Evolutionary conservation across 2,797 vertebrate species (phyloP), one percentile per base, ranked within the genome.

Genomic region (Typhlichthys subterraneus): DNA sequence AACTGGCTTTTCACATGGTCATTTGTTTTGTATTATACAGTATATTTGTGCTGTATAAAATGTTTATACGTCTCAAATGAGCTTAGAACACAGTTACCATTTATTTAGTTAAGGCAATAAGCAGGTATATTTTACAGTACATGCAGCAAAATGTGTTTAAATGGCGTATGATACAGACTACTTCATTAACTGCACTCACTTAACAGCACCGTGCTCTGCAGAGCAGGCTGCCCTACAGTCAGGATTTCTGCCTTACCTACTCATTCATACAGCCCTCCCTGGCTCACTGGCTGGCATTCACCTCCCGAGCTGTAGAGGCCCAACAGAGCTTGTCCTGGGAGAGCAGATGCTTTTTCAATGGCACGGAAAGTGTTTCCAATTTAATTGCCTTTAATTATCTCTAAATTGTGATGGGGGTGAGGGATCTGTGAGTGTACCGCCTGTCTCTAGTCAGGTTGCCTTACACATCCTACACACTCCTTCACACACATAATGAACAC

Each of bases 381-480:
- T 84, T 85, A 81, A 85, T 83, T 79, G 80, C 70, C 76, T 85
- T 80, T 82, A 88, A 87, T 89, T 86, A 87, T 83, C 74, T 84
- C 76, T 58, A 80, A 76, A 86, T 82, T 79, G 72, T 65, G 68
- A 67, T 61, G 61, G 23, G 70, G 70, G 31, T 57, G 60, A 71
- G 62, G 60, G 67, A 75, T 70, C n/a, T 23, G 17, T 59, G 59
- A 17, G 38, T 71, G 54, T 52, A 13, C 38, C 45, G 4, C 31
- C 58, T 23, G 38, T 55, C 42, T 72, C 55, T 68, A 29, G 23
- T 29, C 23, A 19, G 33, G 13, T 31, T 11, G 29, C 5, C 45
- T 7, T 13, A 48, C 42, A 12, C 57, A 23, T 14, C 46, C 4
- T 48, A 49, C 50, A 33, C 31, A n/a, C 11, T 29, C 46, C 1